Percentiles rank a stretch among this genome's conserved stretches.
These are phyloP conservation scores for Phyllotreta striolata DNA, from an alignment of 2,888 invertebrate genomes.

Conservation along the genomic window DNA sequence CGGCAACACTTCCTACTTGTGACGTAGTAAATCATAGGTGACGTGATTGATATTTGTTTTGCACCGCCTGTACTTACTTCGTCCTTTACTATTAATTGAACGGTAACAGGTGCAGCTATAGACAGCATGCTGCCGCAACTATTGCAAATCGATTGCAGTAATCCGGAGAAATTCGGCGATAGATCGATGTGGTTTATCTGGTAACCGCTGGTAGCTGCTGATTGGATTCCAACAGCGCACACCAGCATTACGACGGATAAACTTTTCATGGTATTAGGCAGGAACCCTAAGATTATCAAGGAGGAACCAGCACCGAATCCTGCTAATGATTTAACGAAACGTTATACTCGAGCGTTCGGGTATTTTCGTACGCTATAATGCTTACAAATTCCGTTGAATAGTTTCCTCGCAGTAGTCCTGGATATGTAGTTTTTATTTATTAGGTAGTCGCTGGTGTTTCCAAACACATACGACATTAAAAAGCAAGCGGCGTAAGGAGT, in stretches of 20 bases:
- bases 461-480: constrained; percentile 73
- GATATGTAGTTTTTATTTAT: constrained; percentile 59
- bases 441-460: constrained; percentile 69
- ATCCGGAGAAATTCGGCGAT: constrained; percentile 83
- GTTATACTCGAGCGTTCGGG: too few relatives aligned
- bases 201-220: constrained; percentile 66
- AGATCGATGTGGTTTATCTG: constrained; percentile 83
- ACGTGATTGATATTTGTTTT: too few relatives aligned
- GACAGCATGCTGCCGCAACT: constrained; percentile 78
- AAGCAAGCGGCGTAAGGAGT: constrained; percentile 78
- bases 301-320: constrained; percentile 73
- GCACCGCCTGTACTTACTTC: too few relatives aligned
- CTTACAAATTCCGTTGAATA: constrained; percentile 65
- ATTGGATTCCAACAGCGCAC: constrained; percentile 68
- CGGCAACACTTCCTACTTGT: too few relatives aligned
- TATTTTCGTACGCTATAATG: constrained; percentile 1
- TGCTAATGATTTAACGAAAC: constrained; percentile 9
- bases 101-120: constrained; percentile 78
- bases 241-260: constrained; percentile 72
- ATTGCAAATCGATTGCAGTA: constrained; percentile 85
- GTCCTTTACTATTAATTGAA: constrained; percentile 73
- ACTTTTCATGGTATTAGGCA: constrained; percentile 65
- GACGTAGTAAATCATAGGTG: too few relatives aligned
- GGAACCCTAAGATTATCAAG: constrained; percentile 67
- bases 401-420: constrained; percentile 60